Evolutionary conservation across 2,888 invertebrate genomes (phyloP), one percentile per base, ranked within the genome.

Genomic region (Oxystoma pomonae): DNA sequence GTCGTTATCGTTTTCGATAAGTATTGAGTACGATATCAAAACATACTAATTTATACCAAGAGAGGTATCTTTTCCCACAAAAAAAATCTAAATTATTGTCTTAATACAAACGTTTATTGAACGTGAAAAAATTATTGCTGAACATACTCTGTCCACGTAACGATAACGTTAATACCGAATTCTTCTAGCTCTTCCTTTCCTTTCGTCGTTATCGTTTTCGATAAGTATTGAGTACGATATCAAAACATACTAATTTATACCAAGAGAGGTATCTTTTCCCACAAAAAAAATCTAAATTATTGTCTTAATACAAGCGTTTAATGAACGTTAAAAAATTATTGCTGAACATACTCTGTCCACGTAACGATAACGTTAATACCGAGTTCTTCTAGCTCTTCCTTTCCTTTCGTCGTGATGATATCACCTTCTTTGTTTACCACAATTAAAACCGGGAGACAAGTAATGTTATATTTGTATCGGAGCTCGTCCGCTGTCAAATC

Each of bases 81-180:
- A n/a, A n/a, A n/a, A n/a, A n/a, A n/a, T n/a, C n/a, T n/a, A n/a
- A n/a, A n/a, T n/a, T n/a, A n/a, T n/a, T n/a, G n/a, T n/a, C n/a
- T n/a, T n/a, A n/a, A n/a, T n/a, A n/a, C n/a, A n/a, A n/a, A n/a
- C n/a, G n/a, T n/a, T n/a, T n/a, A n/a, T n/a, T n/a, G n/a, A n/a
- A n/a, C n/a, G n/a, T n/a, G n/a, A n/a, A n/a, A 16, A 1, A 1
- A 56, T 63, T 64, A 71, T 64, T 65, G 65, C 57, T 72, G 72
- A 22, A 69, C 61, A 58, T 65, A 72, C 22, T 73, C 72, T 2
- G 67, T 70, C 72, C 73, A 72, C 18, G 72, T 70, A 1, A 73
- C 71, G 51, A 72, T 58, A 0, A 72, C 72, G 58, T 73, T 71
- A 5, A 68, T 66, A 1, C 70, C 72, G 0, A 68, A 18, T 16